A percentile compares a stretch with the other conserved stretches of the same genome.
Conservation (phyloP, 92 coral and sea anemone species). For the Palythoa heliodiscus region DNA sequence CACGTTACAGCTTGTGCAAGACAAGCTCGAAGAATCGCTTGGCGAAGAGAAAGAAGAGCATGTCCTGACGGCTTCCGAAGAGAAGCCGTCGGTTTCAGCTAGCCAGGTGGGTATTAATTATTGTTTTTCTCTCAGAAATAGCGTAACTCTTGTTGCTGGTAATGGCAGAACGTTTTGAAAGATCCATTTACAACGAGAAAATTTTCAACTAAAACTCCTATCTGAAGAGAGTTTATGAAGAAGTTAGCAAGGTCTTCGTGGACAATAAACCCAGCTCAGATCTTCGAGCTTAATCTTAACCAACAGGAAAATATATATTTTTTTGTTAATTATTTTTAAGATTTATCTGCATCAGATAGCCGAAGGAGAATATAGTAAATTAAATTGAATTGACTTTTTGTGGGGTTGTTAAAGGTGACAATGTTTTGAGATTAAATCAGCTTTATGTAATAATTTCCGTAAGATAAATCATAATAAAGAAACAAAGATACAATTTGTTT, state of each 20-base stretch:
- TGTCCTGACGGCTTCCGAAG: conserved; percentile 32
- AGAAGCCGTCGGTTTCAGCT: conserved; percentile 29
- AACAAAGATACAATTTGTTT: too few relatives aligned
- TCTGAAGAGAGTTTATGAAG: too few relatives aligned
- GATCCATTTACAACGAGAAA: conserved; percentile 7
- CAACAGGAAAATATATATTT: neutral
- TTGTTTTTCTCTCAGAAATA: neutral
- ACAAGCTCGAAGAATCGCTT: conserved; percentile 88
- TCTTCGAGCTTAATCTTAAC: too few relatives aligned
- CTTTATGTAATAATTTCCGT: too few relatives aligned
- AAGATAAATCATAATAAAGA: too few relatives aligned
- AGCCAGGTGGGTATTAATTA: conserved; percentile 41
- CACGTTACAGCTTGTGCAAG: conserved; percentile 91
- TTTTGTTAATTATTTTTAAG: neutral
- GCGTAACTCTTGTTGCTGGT: conserved; percentile 42
- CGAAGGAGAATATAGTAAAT: neutral
- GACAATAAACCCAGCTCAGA: neutral
- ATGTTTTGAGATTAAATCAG: neutral
- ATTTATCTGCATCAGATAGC: neutral
- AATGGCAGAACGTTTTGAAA: conserved; percentile 43
- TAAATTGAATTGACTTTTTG: neutral
- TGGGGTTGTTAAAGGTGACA: neutral
- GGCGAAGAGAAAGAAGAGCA: conserved; percentile 76
- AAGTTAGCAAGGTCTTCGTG: too few relatives aligned
- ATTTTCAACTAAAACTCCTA: neutral